These are phyloP conservation scores for Trichomalopsis sarcophagae DNA, from an alignment of 1,140 invertebrate species.

Conservation along the genomic window DNA sequence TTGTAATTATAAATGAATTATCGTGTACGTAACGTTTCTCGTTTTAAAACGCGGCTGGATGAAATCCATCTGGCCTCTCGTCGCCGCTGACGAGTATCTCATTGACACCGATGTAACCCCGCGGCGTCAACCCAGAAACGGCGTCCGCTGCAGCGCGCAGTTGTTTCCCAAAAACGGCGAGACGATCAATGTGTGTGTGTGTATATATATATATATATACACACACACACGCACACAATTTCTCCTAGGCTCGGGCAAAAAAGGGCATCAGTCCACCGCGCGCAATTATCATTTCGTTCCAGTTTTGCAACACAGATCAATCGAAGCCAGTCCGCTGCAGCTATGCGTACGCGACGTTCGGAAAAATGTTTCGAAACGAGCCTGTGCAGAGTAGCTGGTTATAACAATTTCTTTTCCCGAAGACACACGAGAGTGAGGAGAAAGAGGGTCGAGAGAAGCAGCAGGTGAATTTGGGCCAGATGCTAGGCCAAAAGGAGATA, in stretches of 20 bases:
- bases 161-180: too few relatives aligned
- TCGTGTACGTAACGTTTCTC: too few relatives aligned
- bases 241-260: background rate
- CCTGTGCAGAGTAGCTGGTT: constrained; percentile 5
- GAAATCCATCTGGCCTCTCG: too few relatives aligned
- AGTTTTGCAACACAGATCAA: constrained; percentile 27
- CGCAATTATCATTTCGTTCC: constrained; percentile 6
- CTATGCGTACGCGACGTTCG: background rate
- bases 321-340: background rate
- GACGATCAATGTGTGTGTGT: too few relatives aligned
- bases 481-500: constrained; percentile 61
- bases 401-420: background rate
- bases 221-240: background rate
- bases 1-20: background rate
- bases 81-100: background rate
- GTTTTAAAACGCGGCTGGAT: too few relatives aligned
- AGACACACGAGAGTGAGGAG: background rate
- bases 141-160: too few relatives aligned
- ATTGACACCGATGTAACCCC: constrained; percentile 16
- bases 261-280: background rate
- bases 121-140: too few relatives aligned
- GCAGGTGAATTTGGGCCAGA: constrained; percentile 66
- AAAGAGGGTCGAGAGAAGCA: constrained; percentile 28
- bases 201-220: too few relatives aligned
- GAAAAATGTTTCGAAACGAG: constrained; percentile 13